Percentiles rank a stretch among this genome's conserved stretches.
Conservation (phyloP, 2,888 invertebrate genomes). For the Epirrita christyi region DNA sequence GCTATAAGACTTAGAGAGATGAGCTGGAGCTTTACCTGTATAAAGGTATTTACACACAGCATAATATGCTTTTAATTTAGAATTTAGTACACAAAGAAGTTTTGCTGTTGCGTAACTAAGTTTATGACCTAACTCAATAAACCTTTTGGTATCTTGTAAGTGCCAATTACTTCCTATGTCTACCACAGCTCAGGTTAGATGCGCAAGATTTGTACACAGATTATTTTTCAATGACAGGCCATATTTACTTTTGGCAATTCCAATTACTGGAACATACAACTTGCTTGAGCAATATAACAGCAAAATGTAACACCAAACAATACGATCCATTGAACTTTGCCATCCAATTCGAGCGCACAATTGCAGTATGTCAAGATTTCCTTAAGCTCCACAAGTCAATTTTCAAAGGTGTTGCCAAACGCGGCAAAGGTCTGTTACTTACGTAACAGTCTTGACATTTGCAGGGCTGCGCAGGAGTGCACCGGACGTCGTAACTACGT, state of each 20-base stretch:
- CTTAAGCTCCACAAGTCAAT: conserved; percentile 62
- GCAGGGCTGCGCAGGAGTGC: conserved; percentile 59
- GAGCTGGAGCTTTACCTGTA: too few species aligned
- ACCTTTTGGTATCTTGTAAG: too few species aligned
- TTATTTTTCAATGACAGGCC: conserved; percentile 20
- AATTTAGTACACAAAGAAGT: too few species aligned
- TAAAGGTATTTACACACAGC: too few species aligned
- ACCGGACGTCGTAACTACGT: conserved; percentile 45
- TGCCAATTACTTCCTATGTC: too few species aligned
- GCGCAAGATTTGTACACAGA: conserved; percentile 8
- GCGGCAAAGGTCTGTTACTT: conserved; percentile 61
- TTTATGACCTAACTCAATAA: too few species aligned
- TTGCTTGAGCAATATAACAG: conserved; percentile 33
- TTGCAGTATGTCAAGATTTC: conserved; percentile 60
- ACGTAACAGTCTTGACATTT: conserved; percentile 75
- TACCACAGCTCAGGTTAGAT: too few species aligned
- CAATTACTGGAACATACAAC: conserved; percentile 14
- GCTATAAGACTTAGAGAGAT: too few species aligned
- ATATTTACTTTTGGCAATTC: conserved; percentile 19
- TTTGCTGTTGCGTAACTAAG: too few species aligned
- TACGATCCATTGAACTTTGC: conserved; percentile 32
- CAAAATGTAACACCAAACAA: conserved; percentile 34
- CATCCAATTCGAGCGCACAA: conserved; percentile 45
- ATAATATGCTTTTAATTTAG: too few species aligned
- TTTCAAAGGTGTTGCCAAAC: conserved; percentile 60